Evolutionary conservation across 2,888 invertebrate genomes (phyloP).

Genomic region (Drosophila dives): DNA sequence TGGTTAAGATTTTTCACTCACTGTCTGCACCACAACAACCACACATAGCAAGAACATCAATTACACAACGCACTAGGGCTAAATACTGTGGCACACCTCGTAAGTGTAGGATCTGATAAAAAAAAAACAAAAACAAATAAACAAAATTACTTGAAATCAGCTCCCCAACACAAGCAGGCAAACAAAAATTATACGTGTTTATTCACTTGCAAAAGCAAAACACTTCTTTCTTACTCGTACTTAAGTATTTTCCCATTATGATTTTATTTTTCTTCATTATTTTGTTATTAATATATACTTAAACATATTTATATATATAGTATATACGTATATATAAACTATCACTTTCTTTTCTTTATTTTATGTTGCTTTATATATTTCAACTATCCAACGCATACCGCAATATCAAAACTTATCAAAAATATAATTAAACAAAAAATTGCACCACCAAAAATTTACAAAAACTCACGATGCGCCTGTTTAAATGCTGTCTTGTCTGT

Average conservation of each 20-base stretch:
- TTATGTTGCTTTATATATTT: slow-evolving; percentile 78
- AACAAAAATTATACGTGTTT: slow-evolving; percentile 6
- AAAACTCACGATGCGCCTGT: slow-evolving; percentile 69
- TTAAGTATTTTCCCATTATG: slow-evolving; percentile 31
- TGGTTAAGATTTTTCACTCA: slow-evolving; percentile 43
- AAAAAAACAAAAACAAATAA: neutral
- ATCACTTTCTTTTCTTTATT: slow-evolving; percentile 78
- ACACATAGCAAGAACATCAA: slow-evolving; percentile 19
- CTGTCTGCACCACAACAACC: slow-evolving; percentile 29
- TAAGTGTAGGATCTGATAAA: slow-evolving; percentile 41
- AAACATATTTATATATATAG: slow-evolving; percentile 41
- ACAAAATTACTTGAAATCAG: slow-evolving; percentile 24
- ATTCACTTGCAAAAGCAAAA: slow-evolving; percentile 24
- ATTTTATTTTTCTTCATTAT: slow-evolving; percentile 36
- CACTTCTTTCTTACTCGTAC: slow-evolving; percentile 17
- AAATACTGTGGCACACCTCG: slow-evolving; percentile 61
- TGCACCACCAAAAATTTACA: slow-evolving; percentile 45
- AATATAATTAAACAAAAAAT: slow-evolving; percentile 45
- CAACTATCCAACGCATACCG: slow-evolving; percentile 76
- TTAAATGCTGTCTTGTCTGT: slow-evolving; percentile 65
- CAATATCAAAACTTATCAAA: slow-evolving; percentile 59
- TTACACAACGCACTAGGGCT: slow-evolving; percentile 60
- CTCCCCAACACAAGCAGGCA: slow-evolving; percentile 36
- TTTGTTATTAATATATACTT: slow-evolving; percentile 37
- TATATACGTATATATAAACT: slow-evolving; percentile 62